Evolutionary conservation across 2,113 vertebrate genomes (phyloP).

Genomic region (Ictalurus furcatus): DNA sequence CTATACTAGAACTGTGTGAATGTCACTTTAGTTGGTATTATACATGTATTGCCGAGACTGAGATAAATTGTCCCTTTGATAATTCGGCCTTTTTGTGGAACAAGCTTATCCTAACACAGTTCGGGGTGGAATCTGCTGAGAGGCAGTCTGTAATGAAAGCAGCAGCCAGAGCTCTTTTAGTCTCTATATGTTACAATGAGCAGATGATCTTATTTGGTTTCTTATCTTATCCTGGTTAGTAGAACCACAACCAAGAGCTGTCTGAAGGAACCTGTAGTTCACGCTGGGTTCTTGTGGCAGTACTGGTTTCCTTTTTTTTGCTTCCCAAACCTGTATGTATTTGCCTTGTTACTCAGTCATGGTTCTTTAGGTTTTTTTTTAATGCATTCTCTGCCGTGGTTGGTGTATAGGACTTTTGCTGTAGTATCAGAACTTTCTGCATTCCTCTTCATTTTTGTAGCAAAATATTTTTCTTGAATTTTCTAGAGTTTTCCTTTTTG

Average conservation of each 20-base stretch:
- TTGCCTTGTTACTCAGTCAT: background rate
- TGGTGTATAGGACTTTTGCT: background rate
- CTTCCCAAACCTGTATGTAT: background rate
- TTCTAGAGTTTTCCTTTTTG: background rate
- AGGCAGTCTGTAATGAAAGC: background rate
- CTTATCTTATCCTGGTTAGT: background rate
- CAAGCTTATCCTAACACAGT: too few relatives aligned
- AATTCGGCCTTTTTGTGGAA: too few relatives aligned
- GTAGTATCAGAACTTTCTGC: background rate
- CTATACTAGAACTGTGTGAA: too few relatives aligned
- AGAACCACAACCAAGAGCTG: conserved; percentile 14
- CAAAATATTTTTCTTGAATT: background rate
- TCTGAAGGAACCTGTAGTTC: background rate
- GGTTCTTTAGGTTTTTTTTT: background rate
- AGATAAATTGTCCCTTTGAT: too few relatives aligned
- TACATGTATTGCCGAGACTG: too few relatives aligned
- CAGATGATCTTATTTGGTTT: conserved; percentile 36
- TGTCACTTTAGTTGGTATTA: too few relatives aligned
- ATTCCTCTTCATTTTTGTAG: background rate
- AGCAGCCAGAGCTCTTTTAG: background rate
- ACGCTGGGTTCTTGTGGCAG: background rate
- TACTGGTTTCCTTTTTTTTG: background rate
- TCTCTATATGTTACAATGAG: conserved; percentile 20
- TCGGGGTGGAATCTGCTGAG: too few relatives aligned
- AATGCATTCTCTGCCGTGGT: background rate